Evolutionary conservation across 2,797 vertebrate species (phyloP).

Genomic region (Gallinago stenura): DNA sequence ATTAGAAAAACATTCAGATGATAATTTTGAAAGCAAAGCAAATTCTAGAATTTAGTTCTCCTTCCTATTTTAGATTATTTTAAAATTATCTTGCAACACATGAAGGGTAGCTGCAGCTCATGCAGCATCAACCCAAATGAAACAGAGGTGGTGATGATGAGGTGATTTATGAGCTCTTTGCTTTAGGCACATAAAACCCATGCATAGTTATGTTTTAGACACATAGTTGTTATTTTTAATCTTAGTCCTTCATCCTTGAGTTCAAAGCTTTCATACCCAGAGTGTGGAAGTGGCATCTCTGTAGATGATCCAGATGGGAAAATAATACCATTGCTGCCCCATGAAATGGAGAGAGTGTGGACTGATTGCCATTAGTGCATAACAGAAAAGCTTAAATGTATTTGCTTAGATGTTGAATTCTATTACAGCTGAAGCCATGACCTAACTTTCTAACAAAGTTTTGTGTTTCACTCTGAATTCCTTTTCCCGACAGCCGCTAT

Average conservation of each 20-base stretch:
- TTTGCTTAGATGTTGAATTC: constrained; percentile 48
- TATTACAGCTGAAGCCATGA: not conserved
- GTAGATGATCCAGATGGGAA: not conserved
- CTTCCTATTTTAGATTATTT: not conserved
- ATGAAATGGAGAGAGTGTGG: not conserved
- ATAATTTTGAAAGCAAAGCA: not conserved
- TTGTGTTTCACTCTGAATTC: constrained; percentile 18
- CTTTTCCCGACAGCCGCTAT: constrained; percentile 24
- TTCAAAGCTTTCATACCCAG: not conserved
- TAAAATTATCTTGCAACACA: not conserved
- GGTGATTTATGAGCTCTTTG: not conserved
- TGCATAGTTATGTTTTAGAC: not conserved
- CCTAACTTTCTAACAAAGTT: constrained; percentile 26
- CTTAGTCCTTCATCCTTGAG: not conserved
- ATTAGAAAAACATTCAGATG: not conserved
- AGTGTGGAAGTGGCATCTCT: not conserved
- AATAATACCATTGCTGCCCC: not conserved
- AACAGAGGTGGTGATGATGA: not conserved
- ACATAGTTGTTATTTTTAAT: not conserved
- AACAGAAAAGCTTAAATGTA: not conserved
- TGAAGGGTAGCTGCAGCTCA: not conserved
- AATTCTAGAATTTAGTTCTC: not conserved
- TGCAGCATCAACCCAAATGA: not conserved
- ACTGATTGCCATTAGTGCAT: not conserved
- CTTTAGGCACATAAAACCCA: not conserved